Evolutionary conservation across 2,888 invertebrate species (phyloP), one percentile per base, ranked within the genome.

Genomic region (Belgica antarctica): DNA sequence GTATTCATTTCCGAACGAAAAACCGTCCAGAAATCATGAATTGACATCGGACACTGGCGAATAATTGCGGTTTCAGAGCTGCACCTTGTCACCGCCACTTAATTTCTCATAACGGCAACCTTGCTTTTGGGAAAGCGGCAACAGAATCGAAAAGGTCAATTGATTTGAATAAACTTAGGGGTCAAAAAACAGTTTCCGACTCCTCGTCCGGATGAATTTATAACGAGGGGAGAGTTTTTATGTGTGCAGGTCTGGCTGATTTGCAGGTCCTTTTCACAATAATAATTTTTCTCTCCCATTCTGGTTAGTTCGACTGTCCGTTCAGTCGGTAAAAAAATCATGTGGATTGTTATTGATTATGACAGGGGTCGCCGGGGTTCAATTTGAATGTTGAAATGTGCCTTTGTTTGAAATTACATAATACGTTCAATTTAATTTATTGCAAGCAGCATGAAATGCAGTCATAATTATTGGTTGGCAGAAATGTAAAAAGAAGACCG

Each of bases 151-250:
- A 57, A 15, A 68, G 68, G 68, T 68, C 68, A 68, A 68, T 68
- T 68, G 68, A 68, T 68, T 68, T 68, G 68, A 68, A 68, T 68
- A 68, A 68, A 12, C 28, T 25, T 31, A 31, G 46, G 68, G 68
- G 52, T 57, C 52, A 68, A 19, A 24, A 59, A 24, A 15, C 24
- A 52, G 24, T 15, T n/a, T n/a, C 27, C n/a, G 24, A 59, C 19
- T 46, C 5, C 46, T n/a, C 5, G 12, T 15, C 8, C 12, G 17
- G 17, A 15, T 41, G 65, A 65, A 65, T 57, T 57, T 68, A 68
- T 68, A 68, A 68, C 19, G 10, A 68, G 68, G 68, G 68, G 68
- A 68, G 57, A 68, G 7, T 68, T 47, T 52, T 27, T 19, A 22
- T 28, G 27, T 31, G 36, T 28, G 68, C 68, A 68, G 68, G 68